phyloP scores from a whole-genome alignment of 2,797 vertebrate genomes.

The Picus viridis region DNA sequence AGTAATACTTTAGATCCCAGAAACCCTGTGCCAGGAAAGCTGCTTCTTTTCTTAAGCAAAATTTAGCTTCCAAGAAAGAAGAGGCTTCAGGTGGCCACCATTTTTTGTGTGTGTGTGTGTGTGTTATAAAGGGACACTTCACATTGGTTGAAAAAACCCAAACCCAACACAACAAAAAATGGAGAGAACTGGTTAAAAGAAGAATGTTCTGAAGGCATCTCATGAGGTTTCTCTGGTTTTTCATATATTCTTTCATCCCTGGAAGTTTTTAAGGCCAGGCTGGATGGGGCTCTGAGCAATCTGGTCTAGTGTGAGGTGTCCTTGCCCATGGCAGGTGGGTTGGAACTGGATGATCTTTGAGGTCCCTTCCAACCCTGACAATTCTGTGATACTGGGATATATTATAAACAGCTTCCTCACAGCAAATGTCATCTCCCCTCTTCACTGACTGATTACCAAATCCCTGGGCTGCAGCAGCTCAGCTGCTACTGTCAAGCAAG shows the following conservation, averaged over 20 bases:
- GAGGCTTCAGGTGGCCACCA: neutral
- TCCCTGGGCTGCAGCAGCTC: neutral
- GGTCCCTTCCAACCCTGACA: too few relatives aligned
- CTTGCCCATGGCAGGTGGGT: too few relatives aligned
- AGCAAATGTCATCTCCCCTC: neutral
- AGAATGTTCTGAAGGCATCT: neutral
- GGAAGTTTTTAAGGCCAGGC: too few relatives aligned
- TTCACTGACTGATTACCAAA: neutral
- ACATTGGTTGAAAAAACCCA: neutral
- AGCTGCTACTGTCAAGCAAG: constrained; percentile 2
- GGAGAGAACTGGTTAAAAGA: neutral
- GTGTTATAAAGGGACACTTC: neutral
- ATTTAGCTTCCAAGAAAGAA: neutral
- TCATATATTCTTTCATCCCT: neutral
- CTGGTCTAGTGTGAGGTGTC: too few relatives aligned
- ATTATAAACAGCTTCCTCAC: neutral
- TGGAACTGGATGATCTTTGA: too few relatives aligned
- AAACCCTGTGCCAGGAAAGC: neutral
- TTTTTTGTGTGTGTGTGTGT: neutral
- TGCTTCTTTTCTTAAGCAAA: neutral
- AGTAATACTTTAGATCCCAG: neutral
- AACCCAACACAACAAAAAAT: neutral
- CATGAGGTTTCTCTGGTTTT: neutral
- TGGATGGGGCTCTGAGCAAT: too few relatives aligned
- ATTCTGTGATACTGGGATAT: too few relatives aligned